phyloP scores from a whole-genome alignment of 2,113 vertebrate species.

The Australoheros scitulus region DNA sequence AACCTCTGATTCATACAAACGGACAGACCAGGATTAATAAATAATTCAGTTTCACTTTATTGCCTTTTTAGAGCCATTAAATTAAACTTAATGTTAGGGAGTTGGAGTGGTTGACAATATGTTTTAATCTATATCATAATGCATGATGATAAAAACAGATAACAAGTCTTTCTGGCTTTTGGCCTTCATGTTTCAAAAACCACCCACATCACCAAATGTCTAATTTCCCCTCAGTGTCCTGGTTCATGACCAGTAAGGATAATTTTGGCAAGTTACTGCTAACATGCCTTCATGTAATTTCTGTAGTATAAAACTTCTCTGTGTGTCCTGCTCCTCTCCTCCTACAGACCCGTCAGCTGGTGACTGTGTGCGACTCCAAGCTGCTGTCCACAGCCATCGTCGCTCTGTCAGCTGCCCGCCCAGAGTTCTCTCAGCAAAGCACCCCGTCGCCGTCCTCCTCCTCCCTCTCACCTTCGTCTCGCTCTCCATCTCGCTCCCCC shows the following conservation, averaged over 20 bases:
- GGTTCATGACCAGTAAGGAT: not conserved
- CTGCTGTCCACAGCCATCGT: constrained; percentile 92
- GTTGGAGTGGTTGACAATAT: not conserved
- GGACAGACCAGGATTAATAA: not conserved
- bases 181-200: too few species aligned
- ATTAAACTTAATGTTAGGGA: not conserved
- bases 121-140: not conserved
- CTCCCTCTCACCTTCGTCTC: constrained; percentile 89
- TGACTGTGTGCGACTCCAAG: constrained; percentile 96
- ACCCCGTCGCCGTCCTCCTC: constrained; percentile 89
- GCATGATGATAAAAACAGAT: not conserved
- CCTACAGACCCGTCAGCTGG: constrained; percentile 91
- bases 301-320: not conserved
- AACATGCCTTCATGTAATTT: not conserved
- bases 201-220: too few species aligned
- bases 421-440: constrained; percentile 88
- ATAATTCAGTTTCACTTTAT: not conserved
- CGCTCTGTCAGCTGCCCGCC: constrained; percentile 89
- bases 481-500: constrained; percentile 70
- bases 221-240: not conserved
- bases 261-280: not conserved
- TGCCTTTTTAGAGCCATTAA: not conserved
- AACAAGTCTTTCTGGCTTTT: too few species aligned
- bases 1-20: not conserved
- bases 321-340: not conserved